Evolutionary conservation across 1,140 invertebrate species (phyloP), one percentile per base, ranked within the genome.

Genomic region (Cydia fagiglandana): DNA sequence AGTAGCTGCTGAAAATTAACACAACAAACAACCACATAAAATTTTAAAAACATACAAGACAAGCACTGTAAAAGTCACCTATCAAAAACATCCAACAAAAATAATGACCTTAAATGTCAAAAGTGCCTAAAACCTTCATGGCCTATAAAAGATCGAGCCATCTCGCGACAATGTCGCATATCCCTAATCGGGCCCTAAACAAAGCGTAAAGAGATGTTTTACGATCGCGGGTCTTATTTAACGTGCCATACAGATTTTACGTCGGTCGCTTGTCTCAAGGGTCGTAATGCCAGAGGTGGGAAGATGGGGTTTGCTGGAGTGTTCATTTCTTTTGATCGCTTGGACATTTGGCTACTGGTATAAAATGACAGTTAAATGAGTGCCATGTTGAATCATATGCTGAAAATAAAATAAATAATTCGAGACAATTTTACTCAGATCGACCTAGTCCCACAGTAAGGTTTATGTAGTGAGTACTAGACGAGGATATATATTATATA

Each of bases 221-320:
- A 88, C 82, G 75, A 20, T 79, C 81, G 82, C 79, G 78, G 83
- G 84, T 78, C 86, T 86, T 88, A 88, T 86, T 88, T 86, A 84
- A 88, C 85, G 84, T 81, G 77, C 80, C 83, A 83, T 86, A 86
- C 86, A 80, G 86, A 88, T 88, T 88, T 85, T 88, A 88, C 83
- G 76, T 79, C 80, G 78, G 79, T 77, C 76, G 76, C 68, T 78
- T 81, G 81, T 81, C 80, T 82, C 79, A 80, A 78, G 80, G 78
- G 66, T 38, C 66, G 66, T 70, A 70, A 70, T 38, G n/a, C 15
- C 34, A 24, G 17, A 34, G 34, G 34, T 38, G 34, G 34, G 24
- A 64, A 12, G 61, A 17, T 13, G 13, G 61, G 61, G 61, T 30
- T 66, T 34, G 64, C 64, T 30, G 64, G 66, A 34, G 34, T 68